A percentile compares a stretch with the other conserved stretches of the same genome.
phyloP scores from a whole-genome alignment of 2,797 vertebrate genomes.

The Limosa lapponica region DNA sequence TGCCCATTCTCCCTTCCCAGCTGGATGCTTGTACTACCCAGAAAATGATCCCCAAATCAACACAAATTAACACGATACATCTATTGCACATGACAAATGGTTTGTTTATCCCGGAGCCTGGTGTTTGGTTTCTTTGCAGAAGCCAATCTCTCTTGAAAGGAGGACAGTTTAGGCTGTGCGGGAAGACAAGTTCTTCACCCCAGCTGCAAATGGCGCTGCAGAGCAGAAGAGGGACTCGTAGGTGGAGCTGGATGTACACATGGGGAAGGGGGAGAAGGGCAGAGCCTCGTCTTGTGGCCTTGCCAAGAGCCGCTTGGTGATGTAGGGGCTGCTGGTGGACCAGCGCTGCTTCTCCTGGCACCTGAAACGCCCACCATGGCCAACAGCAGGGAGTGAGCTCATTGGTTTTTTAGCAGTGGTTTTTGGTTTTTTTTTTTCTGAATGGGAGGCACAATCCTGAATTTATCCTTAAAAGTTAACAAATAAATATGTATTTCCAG shows the following conservation, averaged over 20 bases:
- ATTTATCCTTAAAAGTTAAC: neutral
- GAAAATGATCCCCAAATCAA: neutral
- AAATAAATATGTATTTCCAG: neutral
- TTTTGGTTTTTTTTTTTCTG: neutral
- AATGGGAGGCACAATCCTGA: neutral
- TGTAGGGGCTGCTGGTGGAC: neutral
- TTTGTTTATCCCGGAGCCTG: neutral
- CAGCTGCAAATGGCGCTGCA: neutral
- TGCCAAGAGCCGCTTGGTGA: neutral
- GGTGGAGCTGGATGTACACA: neutral
- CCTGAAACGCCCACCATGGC: accelerated
- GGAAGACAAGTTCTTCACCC: neutral
- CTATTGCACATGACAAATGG: neutral
- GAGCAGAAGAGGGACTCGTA: neutral
- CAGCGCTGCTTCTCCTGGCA: neutral
- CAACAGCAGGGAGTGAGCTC: neutral
- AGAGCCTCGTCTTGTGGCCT: neutral
- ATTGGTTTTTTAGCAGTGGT: neutral
- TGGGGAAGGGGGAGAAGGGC: neutral
- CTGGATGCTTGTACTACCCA: neutral
- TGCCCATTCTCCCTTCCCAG: neutral
- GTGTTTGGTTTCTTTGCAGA: neutral
- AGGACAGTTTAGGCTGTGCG: neutral
- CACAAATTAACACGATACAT: neutral
- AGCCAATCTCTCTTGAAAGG: neutral